These are phyloP conservation scores for Zootoca vivipara DNA, from an alignment of 2,113 vertebrate genomes.

Conservation along the genomic window DNA sequence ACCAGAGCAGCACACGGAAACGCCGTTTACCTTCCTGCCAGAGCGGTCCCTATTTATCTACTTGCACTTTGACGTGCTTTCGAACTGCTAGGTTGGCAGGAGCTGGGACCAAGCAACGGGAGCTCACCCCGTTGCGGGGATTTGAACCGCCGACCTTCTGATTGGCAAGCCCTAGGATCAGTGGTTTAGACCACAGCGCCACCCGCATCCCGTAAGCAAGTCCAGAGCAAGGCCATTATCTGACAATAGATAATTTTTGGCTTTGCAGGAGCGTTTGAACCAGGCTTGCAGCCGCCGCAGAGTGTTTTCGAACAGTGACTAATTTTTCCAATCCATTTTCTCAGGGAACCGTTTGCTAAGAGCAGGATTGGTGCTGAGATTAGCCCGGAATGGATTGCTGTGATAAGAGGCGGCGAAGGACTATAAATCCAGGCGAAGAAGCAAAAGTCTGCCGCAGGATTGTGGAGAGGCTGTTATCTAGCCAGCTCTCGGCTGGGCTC, in stretches of 20 bases:
- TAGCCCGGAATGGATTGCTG: not conserved
- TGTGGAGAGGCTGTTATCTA: not conserved
- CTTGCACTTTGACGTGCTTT: too few species aligned
- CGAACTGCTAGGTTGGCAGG: too few species aligned
- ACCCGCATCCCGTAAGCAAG: too few species aligned
- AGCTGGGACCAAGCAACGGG: too few species aligned
- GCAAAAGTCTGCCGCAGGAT: conserved; percentile 24
- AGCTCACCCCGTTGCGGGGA: too few species aligned
- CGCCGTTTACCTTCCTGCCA: too few species aligned
- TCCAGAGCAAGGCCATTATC: conserved; percentile 49
- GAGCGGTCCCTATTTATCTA: too few species aligned
- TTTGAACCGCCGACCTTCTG: too few species aligned
- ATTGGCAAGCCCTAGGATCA: too few species aligned
- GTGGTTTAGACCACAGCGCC: too few species aligned
- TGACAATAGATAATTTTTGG: conserved; percentile 53
- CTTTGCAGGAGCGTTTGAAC: conserved; percentile 53
- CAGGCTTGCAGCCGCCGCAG: conserved; percentile 25
- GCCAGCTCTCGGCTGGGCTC: conserved; percentile 21
- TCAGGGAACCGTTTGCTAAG: not conserved
- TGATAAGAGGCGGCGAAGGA: not conserved
- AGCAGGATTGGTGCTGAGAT: not conserved
- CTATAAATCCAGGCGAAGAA: conserved; percentile 20
- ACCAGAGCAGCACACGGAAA: too few species aligned
- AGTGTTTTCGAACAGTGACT: not conserved
- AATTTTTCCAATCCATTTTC: conserved; percentile 3